Percentiles rank a stretch among this genome's conserved stretches.
These are phyloP conservation scores for Halictus quadricinctus DNA, from an alignment of 2,888 invertebrate species.

Conservation along the genomic window DNA sequence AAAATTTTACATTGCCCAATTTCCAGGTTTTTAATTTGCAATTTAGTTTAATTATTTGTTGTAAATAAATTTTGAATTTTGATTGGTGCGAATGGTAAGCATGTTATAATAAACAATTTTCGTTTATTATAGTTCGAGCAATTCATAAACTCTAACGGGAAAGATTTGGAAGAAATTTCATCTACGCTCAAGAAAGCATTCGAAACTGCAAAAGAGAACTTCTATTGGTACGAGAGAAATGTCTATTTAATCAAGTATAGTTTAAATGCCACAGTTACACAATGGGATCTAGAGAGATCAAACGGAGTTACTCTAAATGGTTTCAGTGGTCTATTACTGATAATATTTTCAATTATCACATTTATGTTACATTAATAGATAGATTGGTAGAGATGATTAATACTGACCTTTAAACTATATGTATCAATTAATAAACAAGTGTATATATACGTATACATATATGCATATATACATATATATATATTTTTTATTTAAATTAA, in stretches of 20 bases:
- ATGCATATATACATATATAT: neutral
- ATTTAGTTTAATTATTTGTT: neutral
- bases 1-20: neutral
- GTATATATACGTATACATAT: neutral
- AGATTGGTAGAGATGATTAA: neutral
- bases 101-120: neutral
- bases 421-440: neutral
- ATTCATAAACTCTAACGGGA: conserved; percentile 27
- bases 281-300: neutral
- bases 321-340: neutral
- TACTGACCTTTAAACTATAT: neutral
- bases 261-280: neutral
- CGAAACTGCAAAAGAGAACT: conserved; percentile 51
- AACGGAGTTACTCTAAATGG: neutral
- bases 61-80: neutral
- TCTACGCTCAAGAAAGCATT: conserved; percentile 39
- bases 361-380: conserved; percentile 13
- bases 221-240: conserved; percentile 43
- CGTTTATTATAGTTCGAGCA: conserved; percentile 6
- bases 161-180: conserved; percentile 24
- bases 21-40: neutral
- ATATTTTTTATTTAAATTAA: conserved; percentile 5
- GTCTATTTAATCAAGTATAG: neutral
- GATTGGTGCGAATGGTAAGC: neutral
- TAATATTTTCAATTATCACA: conserved; percentile 22